phyloP scores from a whole-genome alignment of 2,113 vertebrate species.

The Himantopus leucocephalus region DNA sequence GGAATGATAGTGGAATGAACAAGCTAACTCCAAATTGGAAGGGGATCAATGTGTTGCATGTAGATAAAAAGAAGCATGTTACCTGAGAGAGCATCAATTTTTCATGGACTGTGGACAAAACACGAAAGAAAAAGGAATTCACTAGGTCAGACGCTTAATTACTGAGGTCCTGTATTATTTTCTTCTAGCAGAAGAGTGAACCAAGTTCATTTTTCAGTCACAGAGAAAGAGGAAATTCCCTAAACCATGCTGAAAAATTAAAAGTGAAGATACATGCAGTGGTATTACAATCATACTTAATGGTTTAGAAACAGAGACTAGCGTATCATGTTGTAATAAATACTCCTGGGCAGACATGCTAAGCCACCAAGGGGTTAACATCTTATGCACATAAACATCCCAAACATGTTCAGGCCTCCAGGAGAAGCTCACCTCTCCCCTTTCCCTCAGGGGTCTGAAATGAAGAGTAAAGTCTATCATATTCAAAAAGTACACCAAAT shows the following conservation, averaged over 20 bases:
- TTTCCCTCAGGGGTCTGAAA: not conserved
- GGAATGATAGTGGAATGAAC: slow-evolving; percentile 68
- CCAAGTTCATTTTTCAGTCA: not conserved
- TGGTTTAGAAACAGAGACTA: not conserved
- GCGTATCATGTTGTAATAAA: not conserved
- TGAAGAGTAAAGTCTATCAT: not conserved
- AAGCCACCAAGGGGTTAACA: not conserved
- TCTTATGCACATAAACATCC: not conserved
- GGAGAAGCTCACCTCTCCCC: not conserved
- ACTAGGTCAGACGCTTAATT: slow-evolving; percentile 30
- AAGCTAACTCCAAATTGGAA: slow-evolving; percentile 68
- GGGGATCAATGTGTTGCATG: slow-evolving; percentile 70
- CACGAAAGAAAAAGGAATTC: slow-evolving; percentile 48
- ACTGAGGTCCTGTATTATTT: slow-evolving; percentile 38
- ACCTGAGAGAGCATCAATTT: slow-evolving; percentile 72
- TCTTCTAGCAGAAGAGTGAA: slow-evolving; percentile 1
- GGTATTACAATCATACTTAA: not conserved
- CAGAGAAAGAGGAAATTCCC: not conserved
- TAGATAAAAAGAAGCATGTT: slow-evolving; percentile 72
- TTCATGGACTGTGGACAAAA: slow-evolving; percentile 67
- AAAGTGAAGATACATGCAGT: not conserved
- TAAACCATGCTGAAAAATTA: slow-evolving; percentile 15
- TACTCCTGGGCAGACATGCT: not conserved
- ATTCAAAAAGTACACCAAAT: not conserved
- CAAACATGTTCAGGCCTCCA: not conserved